Conservation (phyloP, 2,888 invertebrate genomes). For the Mythimna pallens region DNA sequence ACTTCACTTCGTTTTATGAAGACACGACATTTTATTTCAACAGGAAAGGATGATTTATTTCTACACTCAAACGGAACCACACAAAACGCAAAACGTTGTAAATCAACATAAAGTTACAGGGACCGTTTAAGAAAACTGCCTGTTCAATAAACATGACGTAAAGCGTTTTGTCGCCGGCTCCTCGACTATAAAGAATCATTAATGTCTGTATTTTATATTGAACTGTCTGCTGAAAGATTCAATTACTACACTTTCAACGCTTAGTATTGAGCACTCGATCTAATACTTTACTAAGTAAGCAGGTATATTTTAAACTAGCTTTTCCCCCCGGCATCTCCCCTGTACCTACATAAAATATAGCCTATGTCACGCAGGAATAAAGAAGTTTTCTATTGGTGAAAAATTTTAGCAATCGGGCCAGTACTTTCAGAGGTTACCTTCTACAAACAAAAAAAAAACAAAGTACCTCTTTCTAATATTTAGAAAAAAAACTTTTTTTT, state of each 20-base stretch:
- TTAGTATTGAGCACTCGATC: slow-evolving; percentile 15
- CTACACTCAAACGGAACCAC: slow-evolving; percentile 1
- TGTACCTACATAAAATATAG: too few relatives aligned
- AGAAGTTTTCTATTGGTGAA: too few relatives aligned
- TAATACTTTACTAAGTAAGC: not conserved
- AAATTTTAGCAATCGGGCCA: too few relatives aligned
- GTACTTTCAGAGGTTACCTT: too few relatives aligned
- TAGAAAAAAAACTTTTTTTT: too few relatives aligned
- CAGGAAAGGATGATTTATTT: slow-evolving; percentile 14
- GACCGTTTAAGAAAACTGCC: slow-evolving; percentile 45
- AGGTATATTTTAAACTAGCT: too few relatives aligned
- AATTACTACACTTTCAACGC: slow-evolving; percentile 43
- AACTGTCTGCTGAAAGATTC: slow-evolving; percentile 48
- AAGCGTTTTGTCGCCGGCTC: slow-evolving; percentile 39
- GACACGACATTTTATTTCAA: too few relatives aligned
- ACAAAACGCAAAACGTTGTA: slow-evolving; percentile 14
- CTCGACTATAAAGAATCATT: slow-evolving; percentile 43
- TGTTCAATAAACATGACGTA: slow-evolving; percentile 42
- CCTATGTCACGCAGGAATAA: too few relatives aligned
- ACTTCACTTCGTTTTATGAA: not conserved
- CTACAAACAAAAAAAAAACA: too few relatives aligned
- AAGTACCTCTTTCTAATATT: too few relatives aligned
- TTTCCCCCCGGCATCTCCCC: too few relatives aligned
- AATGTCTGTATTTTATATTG: slow-evolving; percentile 47
- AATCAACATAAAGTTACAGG: slow-evolving; percentile 37